Base-by-base conservation (phyloP, 1,140 invertebrate species). In the Pomacea maculata region DNA sequence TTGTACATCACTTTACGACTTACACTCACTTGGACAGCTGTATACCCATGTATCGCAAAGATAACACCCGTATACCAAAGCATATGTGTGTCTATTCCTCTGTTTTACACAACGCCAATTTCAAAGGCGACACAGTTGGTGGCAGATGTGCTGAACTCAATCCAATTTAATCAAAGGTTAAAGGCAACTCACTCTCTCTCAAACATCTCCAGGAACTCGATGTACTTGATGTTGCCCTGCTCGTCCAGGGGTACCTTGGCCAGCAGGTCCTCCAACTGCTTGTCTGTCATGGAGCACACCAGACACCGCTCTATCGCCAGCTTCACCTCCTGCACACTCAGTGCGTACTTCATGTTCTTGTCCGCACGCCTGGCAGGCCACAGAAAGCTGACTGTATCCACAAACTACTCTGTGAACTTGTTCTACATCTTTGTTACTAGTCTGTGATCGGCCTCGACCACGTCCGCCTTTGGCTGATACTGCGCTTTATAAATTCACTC, bases 191-290 rank as follows among this genome's bases (percentile, higher is more conserved):
- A 89, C 88, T 81, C 78, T 45, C 83, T 65, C 52, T 85, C 84
- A 80, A 89, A 88, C 68, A 82, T 80, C 57, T 86, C 82, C 34
- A 89, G 57, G 78, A 89, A 89, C 29, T 80, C 85, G 17, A 75
- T 84, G 77, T 89, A 89, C 14, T 83, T 83, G 52, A 89, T 80
- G 19, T 87, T 84, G 19, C 88, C 88, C 77, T 89, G 85, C 19
- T 55, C 82, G 71, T 87, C 85, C 15, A 78, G 68, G 8, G 83
- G 85, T 1, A 87, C 74, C 54, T 85, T 84, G 67, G 52, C 71
- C 75, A 84, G 82, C 19, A 90, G 68, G 45, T 85, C 77, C 34
- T 86, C 81, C 86, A 87, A 88, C 64, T 90, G 88, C 52, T 70
- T 64, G n/a, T 88, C 85, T 15, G 85, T 83, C 79, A 90, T 84